Percentiles rank a stretch among this genome's conserved stretches.
Conservation (phyloP, 2,113 vertebrate species). For the Atherinomorus stipes region DNA sequence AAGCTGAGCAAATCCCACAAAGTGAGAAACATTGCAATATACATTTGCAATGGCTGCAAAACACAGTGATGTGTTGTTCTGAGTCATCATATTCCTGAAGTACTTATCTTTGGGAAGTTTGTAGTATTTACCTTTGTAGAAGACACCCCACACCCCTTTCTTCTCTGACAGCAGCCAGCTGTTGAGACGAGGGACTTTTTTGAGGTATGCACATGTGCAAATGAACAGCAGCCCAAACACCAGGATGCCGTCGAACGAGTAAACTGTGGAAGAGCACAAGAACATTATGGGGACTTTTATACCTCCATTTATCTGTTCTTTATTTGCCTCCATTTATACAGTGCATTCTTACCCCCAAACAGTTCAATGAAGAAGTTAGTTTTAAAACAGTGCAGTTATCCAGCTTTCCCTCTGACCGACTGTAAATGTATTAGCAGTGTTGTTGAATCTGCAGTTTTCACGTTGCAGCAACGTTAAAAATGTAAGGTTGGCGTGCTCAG, state of each 20-base stretch:
- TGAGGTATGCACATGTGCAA: slow-evolving; percentile 96
- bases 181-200: slow-evolving; percentile 94
- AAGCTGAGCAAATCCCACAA: neutral
- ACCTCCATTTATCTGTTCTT: too few species aligned
- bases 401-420: too few species aligned
- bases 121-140: slow-evolving; percentile 90
- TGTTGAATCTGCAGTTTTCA: neutral
- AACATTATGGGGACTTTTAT: neutral
- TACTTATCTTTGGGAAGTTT: neutral
- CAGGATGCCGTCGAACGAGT: slow-evolving; percentile 93
- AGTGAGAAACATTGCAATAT: too few species aligned
- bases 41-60: neutral
- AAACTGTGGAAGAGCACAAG: slow-evolving; percentile 77
- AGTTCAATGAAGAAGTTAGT: too few species aligned
- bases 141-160: slow-evolving; percentile 95
- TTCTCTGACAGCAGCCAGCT: slow-evolving; percentile 94
- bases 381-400: too few species aligned
- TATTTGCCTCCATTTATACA: too few species aligned
- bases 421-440: neutral
- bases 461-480: too few species aligned
- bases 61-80: neutral
- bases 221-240: slow-evolving; percentile 94
- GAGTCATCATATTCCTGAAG: neutral
- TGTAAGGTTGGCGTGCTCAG: too few species aligned
- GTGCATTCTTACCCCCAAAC: too few species aligned